A percentile compares a stretch with the other conserved stretches of the same genome.
These are phyloP conservation scores for Coregonus sp. DNA, from an alignment of 2,797 vertebrate species.

Conservation along the genomic window DNA sequence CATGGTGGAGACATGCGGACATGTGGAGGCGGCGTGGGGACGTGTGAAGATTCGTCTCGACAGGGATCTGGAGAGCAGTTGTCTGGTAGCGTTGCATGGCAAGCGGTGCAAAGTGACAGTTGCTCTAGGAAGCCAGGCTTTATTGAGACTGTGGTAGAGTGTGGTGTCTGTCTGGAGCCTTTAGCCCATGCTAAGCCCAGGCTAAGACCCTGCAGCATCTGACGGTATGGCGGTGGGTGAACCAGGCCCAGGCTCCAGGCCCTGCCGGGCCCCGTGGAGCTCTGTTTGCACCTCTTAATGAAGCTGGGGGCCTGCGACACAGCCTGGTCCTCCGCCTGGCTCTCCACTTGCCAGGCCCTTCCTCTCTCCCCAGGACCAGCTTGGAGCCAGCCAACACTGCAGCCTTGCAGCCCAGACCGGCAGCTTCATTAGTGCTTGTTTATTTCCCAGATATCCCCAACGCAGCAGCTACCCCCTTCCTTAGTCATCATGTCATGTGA, in stretches of 20 bases:
- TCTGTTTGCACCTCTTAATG: slow-evolving; percentile 78
- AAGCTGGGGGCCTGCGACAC: slow-evolving; percentile 56
- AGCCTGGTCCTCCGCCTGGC: slow-evolving; percentile 68
- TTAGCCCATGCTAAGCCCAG: slow-evolving; percentile 66
- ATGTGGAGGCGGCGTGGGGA: slow-evolving; percentile 55
- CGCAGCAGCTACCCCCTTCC: slow-evolving; percentile 12
- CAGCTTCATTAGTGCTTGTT: slow-evolving; percentile 73
- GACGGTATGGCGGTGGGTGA: slow-evolving; percentile 58
- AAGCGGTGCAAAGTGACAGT: slow-evolving; percentile 62
- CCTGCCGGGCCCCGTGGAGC: slow-evolving; percentile 47
- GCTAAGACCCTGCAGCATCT: slow-evolving; percentile 70
- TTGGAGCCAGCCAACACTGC: slow-evolving; percentile 64
- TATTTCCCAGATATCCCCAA: slow-evolving; percentile 69
- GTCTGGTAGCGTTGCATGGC: slow-evolving; percentile 27
- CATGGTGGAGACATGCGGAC: slow-evolving; percentile 36
- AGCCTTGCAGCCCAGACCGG: slow-evolving; percentile 48
- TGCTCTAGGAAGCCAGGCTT: slow-evolving; percentile 75
- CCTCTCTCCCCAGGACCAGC: slow-evolving; percentile 64
- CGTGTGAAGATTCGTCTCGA: slow-evolving; percentile 68
- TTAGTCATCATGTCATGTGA: slow-evolving; percentile 55
- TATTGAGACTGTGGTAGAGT: slow-evolving; percentile 66
- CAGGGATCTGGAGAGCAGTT: slow-evolving; percentile 65
- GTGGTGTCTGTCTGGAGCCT: slow-evolving; percentile 75
- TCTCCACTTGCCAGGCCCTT: slow-evolving; percentile 25
- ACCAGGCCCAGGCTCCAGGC: slow-evolving; percentile 28